These are phyloP conservation scores for Epizoanthus scotinus DNA, from an alignment of 92 coral and sea anemone genomes.

Conservation along the genomic window DNA sequence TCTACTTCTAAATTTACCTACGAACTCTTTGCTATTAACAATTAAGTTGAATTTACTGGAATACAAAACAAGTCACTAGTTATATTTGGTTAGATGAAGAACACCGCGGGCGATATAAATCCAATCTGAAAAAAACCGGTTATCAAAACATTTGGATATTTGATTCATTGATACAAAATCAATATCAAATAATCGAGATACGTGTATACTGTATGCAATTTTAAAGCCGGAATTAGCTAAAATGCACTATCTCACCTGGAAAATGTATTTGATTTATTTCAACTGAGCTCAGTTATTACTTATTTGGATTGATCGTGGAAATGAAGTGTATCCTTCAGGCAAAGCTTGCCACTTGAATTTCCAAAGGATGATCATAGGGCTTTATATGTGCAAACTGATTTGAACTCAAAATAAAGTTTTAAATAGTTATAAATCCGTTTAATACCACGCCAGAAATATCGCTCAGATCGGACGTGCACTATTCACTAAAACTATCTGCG, in stretches of 20 bases:
- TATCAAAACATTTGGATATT: not conserved
- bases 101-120: not conserved
- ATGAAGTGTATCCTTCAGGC: not conserved
- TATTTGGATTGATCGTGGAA: too few species aligned
- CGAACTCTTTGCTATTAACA: too few species aligned
- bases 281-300: too few species aligned
- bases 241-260: too few species aligned
- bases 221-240: too few species aligned
- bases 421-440: not conserved
- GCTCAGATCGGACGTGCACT: not conserved
- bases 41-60: not conserved
- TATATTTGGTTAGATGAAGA: not conserved
- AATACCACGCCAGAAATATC: not conserved
- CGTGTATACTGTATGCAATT: too few species aligned
- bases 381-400: not conserved
- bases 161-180: too few species aligned
- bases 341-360: not conserved
- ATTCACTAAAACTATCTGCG: not conserved
- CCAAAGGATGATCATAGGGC: too few species aligned
- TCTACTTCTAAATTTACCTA: too few species aligned
- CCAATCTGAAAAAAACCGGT: not conserved
- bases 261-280: too few species aligned
- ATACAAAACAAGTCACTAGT: not conserved
- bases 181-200: too few species aligned
- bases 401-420: not conserved